Evolutionary conservation across 2,113 vertebrate species (phyloP), one percentile per base, ranked within the genome.

Genomic region (Odobenus rosmarus): DNA sequence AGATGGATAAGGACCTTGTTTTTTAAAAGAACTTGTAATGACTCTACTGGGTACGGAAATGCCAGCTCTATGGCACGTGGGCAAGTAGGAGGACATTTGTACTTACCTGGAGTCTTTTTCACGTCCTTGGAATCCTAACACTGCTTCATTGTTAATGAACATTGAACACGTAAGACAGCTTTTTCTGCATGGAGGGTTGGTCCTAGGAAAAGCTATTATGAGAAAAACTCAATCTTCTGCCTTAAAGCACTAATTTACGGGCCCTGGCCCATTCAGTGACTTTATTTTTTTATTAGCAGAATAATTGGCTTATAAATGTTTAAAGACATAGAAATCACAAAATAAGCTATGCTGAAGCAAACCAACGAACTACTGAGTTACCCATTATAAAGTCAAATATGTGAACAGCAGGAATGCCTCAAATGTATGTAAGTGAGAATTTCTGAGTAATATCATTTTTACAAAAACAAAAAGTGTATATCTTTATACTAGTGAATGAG

Each of bases 381-480:
- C 14, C 24, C 19, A 1, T 46, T 53, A 86, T 33, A 55, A 94
- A 85, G n/a, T 89, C 82, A 77, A 91, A 31, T 67, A 64, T 12
- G 4, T 79, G 15, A 77, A 49, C 1, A 87, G 9, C n/a, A 69
- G 23, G 31, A 72, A 53, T 74, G 71, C 33, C 67, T 91, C 85
- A 74, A 93, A 62, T 88, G 1, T 57, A 76, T 33, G 5, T 31
- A 49, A 64, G 28, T 87, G 33, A 74, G 39, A 36, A 67, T 83
- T 96, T 90, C 31, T 87, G 39, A 92, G 23, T 86, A 80, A 62
- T 82, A 64, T 53, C 1, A 53, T 31, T 87, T 93, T 87, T 94
- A 79, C 31, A 72, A 88, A 94, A 92, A 62, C 31, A 7, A 90
- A 77, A 83, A 74, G 16, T 46, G 1, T 67, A 0, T n/a, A 42